Evolutionary conservation across 2,888 invertebrate species (phyloP).

Genomic region (Capitulum mitella): DNA sequence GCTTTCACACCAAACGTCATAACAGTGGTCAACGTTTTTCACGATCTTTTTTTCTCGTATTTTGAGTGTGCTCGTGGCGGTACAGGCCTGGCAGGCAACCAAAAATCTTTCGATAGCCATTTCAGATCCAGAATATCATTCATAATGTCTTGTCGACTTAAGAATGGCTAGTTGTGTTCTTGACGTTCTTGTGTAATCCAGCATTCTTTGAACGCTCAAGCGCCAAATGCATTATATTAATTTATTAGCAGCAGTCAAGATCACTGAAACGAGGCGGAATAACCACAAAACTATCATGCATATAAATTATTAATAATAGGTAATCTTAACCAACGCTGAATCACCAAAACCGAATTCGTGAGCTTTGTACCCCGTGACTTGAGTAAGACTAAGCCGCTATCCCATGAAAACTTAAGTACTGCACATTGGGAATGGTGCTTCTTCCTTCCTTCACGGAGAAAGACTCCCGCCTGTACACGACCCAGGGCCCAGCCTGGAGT

Average conservation of each 20-base stretch:
- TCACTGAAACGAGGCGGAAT: neutral
- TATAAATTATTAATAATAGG: conserved; percentile 21
- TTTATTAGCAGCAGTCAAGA: neutral
- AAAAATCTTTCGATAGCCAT: neutral
- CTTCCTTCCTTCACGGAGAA: neutral
- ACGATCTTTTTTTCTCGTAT: no score
- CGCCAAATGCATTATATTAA: neutral
- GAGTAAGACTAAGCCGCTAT: conserved; percentile 2
- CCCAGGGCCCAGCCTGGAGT: no score
- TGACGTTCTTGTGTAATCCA: neutral
- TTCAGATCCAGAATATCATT: neutral
- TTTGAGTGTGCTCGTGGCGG: neutral
- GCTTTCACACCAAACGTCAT: no score
- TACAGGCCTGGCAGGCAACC: neutral
- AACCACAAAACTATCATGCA: conserved; percentile 2
- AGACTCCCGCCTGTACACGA: neutral
- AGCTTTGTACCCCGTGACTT: neutral
- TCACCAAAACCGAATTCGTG: conserved; percentile 1
- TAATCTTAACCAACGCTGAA: conserved; percentile 4
- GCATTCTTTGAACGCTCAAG: neutral
- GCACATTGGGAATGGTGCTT: neutral
- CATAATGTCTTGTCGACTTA: neutral
- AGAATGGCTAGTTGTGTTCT: no score
- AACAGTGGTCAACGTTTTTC: no score
- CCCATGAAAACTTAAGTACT: neutral